phyloP scores from a whole-genome alignment of 1,140 invertebrate species.

The Saxidomus purpurata region DNA sequence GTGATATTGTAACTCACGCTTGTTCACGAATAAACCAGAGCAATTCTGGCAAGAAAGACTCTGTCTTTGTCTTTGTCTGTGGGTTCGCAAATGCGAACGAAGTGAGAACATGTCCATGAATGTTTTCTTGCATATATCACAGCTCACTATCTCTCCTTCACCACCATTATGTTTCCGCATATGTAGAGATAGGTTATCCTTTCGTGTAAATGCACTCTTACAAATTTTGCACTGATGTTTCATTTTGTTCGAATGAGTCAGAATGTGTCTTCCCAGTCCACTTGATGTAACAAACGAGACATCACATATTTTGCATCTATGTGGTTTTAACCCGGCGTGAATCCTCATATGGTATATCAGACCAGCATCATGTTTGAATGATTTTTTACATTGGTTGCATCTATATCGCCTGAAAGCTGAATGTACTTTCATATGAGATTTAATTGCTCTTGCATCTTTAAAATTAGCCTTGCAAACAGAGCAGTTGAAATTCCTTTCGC shows the following conservation, averaged over 20 bases:
- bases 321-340: background rate
- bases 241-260: background rate
- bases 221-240: background rate
- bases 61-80: background rate
- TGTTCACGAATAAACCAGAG: background rate
- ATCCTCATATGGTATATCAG: background rate
- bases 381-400: background rate
- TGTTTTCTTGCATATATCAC: background rate
- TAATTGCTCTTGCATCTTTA: background rate
- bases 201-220: background rate
- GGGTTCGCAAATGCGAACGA: background rate
- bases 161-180: background rate
- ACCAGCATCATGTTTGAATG: background rate
- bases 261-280: background rate
- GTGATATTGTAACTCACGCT: background rate
- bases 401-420: background rate
- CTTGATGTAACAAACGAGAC: background rate
- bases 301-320: background rate
- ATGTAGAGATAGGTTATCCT: background rate
- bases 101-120: background rate
- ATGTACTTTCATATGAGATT: background rate
- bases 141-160: background rate
- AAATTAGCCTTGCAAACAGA: background rate
- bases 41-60: background rate
- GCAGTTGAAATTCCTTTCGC: background rate